phyloP scores from a whole-genome alignment of 2,797 vertebrate genomes.

The Lagodon rhomboides region DNA sequence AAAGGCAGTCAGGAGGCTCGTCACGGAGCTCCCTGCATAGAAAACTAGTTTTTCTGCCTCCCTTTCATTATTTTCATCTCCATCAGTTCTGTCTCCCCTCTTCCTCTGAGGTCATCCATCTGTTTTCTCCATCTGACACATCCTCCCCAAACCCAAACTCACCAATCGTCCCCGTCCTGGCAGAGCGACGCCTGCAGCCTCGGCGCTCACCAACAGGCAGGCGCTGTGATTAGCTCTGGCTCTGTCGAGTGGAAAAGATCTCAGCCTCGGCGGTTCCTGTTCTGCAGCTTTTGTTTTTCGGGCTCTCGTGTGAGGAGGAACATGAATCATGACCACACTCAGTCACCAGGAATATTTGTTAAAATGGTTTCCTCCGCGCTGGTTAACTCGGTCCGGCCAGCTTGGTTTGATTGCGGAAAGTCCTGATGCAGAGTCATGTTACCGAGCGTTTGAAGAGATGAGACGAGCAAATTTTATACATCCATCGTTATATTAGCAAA shows the following conservation, averaged over 20 bases:
- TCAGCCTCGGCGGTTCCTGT: slow-evolving; percentile 25
- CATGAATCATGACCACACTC: slow-evolving; percentile 52
- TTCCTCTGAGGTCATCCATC: slow-evolving; percentile 44
- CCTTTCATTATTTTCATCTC: slow-evolving; percentile 18
- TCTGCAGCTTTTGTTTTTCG: slow-evolving; percentile 47
- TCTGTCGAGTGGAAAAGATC: slow-evolving; percentile 52
- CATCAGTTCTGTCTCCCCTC: slow-evolving; percentile 13
- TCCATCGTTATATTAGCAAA: no score
- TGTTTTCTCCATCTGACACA: slow-evolving; percentile 53
- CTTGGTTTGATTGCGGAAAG: slow-evolving; percentile 29
- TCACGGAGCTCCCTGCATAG: background rate
- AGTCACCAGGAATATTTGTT: slow-evolving; percentile 39
- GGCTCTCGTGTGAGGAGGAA: slow-evolving; percentile 44
- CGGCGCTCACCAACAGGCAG: background rate
- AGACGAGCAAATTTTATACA: background rate
- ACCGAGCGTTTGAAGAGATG: background rate
- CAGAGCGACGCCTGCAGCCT: slow-evolving; percentile 7
- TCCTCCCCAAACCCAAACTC: slow-evolving; percentile 42
- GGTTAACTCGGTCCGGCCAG: slow-evolving; percentile 37
- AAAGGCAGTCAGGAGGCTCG: background rate
- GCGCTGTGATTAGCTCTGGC: slow-evolving; percentile 26
- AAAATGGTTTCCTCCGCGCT: slow-evolving; percentile 38
- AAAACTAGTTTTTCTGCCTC: background rate
- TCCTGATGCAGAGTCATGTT: slow-evolving; percentile 34
- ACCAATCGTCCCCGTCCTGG: slow-evolving; percentile 2